phyloP scores from a whole-genome alignment of 2,888 invertebrate species.

The Trissolcus brochymenae region DNA sequence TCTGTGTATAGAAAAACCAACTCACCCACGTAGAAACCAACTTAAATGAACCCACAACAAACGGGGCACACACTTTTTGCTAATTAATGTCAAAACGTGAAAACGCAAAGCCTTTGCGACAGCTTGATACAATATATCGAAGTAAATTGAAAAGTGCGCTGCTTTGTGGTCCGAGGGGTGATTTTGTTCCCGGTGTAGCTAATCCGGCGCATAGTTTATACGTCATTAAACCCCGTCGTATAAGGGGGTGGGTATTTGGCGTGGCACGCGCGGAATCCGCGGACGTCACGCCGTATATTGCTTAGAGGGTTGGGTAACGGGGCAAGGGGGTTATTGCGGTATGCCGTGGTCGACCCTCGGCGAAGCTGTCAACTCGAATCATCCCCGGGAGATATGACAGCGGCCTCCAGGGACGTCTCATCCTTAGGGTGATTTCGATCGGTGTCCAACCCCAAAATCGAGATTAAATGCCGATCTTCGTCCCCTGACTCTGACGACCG shows the following conservation, averaged over 20 bases:
- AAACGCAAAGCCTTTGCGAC: constrained; percentile 31
- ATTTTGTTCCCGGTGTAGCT: constrained; percentile 62
- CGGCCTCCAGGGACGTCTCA: constrained; percentile 60
- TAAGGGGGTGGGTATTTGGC: constrained; percentile 28
- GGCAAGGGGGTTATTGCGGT: constrained; percentile 37
- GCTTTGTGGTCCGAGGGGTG: constrained; percentile 40
- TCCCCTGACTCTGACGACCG: constrained; percentile 46
- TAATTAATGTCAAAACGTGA: constrained; percentile 51
- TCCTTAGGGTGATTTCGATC: constrained; percentile 54
- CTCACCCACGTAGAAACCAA: constrained; percentile 6
- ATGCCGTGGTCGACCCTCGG: constrained; percentile 61
- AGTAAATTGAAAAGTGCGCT: constrained; percentile 55
- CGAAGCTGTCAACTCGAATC: constrained; percentile 74
- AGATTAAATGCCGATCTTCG: constrained; percentile 72
- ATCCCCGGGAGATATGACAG: constrained; percentile 73
- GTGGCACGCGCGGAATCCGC: constrained; percentile 73
- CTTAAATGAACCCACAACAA: background rate
- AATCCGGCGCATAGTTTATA: constrained; percentile 77
- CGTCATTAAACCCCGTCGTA: constrained; percentile 73
- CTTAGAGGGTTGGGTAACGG: constrained; percentile 58
- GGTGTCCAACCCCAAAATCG: constrained; percentile 68
- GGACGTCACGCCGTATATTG: constrained; percentile 70
- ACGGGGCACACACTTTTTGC: constrained; percentile 18
- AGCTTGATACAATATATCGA: constrained; percentile 44
- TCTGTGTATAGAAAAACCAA: too few species aligned